phyloP scores from a whole-genome alignment of 2,888 invertebrate species.

The Apoderus coryli region DNA sequence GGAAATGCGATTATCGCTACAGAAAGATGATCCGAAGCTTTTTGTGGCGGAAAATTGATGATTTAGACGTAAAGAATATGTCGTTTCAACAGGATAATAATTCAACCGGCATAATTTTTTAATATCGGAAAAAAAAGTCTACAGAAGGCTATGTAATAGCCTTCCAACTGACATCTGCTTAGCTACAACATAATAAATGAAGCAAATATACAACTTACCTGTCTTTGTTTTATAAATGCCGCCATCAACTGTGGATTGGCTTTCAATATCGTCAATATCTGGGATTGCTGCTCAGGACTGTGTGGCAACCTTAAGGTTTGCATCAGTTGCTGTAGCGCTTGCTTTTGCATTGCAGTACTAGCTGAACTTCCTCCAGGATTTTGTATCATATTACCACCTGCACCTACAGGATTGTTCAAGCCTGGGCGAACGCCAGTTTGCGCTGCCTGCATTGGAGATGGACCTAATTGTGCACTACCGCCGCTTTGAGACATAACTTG shows the following conservation, averaged over 20 bases:
- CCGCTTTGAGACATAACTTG: conserved; percentile 13
- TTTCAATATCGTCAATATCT: conserved; percentile 78
- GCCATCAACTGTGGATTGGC: conserved; percentile 92
- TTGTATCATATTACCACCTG: conserved; percentile 13
- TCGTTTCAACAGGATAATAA: conserved; percentile 2
- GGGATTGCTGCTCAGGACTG: conserved; percentile 83
- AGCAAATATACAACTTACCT: too few relatives aligned
- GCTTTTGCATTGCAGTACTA: conserved; percentile 34
- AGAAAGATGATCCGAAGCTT: too few relatives aligned
- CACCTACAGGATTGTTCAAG: conserved; percentile 15
- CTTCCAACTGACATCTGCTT: too few relatives aligned
- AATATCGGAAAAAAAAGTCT: conserved; percentile 5
- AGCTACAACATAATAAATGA: too few relatives aligned
- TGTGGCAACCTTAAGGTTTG: conserved; percentile 80
- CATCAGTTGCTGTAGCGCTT: conserved; percentile 75
- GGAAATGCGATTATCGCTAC: too few relatives aligned
- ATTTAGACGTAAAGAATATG: not conserved
- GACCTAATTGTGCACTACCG: too few relatives aligned
- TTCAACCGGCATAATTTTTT: conserved; percentile 1
- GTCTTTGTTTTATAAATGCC: conserved; percentile 81
- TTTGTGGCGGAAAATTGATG: too few relatives aligned
- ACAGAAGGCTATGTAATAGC: too few relatives aligned
- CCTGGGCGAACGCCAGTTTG: conserved; percentile 10
- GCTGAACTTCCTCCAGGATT: conserved; percentile 18
- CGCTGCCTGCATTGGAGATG: conserved; percentile 10